Percentiles rank a stretch among this genome's conserved stretches.
Conservation (phyloP, 92 coral and sea anemone species). For the Virgularia gustaviana region DNA sequence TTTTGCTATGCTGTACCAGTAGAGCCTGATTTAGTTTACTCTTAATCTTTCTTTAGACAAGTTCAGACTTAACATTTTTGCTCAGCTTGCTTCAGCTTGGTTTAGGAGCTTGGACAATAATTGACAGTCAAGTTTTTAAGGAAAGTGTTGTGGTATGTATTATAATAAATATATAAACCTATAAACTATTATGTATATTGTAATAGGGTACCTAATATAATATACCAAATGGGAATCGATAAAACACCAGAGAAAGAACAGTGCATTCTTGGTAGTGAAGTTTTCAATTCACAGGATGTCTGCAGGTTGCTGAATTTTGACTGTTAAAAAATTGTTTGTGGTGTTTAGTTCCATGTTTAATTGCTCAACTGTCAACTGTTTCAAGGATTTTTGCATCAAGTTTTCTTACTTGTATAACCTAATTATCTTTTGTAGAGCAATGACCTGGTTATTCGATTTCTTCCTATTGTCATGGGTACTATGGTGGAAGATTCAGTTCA, state of each 20-base stretch:
- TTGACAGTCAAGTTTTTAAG: slow-evolving; percentile 81
- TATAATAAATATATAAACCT: too few species aligned
- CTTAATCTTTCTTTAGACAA: slow-evolving; percentile 65
- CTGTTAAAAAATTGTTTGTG: too few species aligned
- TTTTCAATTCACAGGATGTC: too few species aligned
- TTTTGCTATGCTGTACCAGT: not conserved
- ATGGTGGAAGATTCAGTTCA: slow-evolving; percentile 90
- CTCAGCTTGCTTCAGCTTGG: slow-evolving; percentile 82
- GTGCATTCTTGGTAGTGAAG: too few species aligned
- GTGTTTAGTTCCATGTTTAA: too few species aligned
- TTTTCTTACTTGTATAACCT: too few species aligned
- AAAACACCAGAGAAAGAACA: too few species aligned
- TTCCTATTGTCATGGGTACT: slow-evolving; percentile 84
- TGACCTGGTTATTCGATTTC: slow-evolving; percentile 72
- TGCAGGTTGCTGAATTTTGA: too few species aligned
- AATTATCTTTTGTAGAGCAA: slow-evolving; percentile 50
- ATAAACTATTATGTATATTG: not conserved
- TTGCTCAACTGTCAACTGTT: too few species aligned
- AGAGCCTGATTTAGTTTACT: not conserved
- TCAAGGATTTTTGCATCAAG: too few species aligned
- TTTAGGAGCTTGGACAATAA: slow-evolving; percentile 96
- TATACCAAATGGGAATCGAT: too few species aligned
- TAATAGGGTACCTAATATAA: not conserved
- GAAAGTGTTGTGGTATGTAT: slow-evolving; percentile 80
- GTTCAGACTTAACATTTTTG: slow-evolving; percentile 70